Conservation (phyloP, 2,797 vertebrate genomes). For the Otolemur crassicaudatus region DNA sequence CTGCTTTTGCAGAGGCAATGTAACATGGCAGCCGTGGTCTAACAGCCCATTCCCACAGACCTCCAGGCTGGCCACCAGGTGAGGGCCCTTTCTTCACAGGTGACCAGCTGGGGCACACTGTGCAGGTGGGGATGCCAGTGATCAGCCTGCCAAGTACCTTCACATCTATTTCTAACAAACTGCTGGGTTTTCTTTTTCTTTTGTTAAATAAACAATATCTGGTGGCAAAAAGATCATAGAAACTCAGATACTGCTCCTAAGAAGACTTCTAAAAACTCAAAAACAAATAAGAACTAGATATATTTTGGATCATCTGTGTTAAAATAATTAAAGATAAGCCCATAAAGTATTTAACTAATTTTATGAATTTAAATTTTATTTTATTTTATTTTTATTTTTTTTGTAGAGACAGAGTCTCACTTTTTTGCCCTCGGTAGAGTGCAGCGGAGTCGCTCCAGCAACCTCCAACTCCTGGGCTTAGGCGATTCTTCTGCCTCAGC, state of each 20-base stretch:
- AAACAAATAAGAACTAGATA: neutral
- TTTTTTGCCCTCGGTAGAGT: too few relatives aligned
- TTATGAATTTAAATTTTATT: too few relatives aligned
- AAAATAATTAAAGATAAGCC: conserved; percentile 1
- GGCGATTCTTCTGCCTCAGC: too few relatives aligned
- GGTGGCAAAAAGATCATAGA: neutral
- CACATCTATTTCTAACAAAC: neutral
- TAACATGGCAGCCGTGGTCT: too few relatives aligned
- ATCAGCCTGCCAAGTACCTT: neutral
- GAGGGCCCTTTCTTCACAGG: too few relatives aligned
- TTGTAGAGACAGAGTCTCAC: too few relatives aligned
- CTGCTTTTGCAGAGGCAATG: too few relatives aligned
- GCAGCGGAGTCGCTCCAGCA: too few relatives aligned
- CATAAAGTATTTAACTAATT: neutral
- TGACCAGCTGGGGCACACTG: neutral
- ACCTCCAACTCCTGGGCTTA: too few relatives aligned
- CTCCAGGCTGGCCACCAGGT: accelerated
- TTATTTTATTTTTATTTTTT: too few relatives aligned
- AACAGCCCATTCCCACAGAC: neutral
- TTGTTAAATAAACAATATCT: neutral
- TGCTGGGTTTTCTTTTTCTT: neutral
- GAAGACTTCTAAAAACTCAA: neutral
- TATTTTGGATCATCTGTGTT: neutral
- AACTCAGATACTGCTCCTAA: neutral
- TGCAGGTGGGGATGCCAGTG: neutral